Percentiles rank a stretch among this genome's conserved stretches.
These are phyloP conservation scores for Mythimna vitellina DNA, from an alignment of 2,888 invertebrate genomes.

Conservation along the genomic window DNA sequence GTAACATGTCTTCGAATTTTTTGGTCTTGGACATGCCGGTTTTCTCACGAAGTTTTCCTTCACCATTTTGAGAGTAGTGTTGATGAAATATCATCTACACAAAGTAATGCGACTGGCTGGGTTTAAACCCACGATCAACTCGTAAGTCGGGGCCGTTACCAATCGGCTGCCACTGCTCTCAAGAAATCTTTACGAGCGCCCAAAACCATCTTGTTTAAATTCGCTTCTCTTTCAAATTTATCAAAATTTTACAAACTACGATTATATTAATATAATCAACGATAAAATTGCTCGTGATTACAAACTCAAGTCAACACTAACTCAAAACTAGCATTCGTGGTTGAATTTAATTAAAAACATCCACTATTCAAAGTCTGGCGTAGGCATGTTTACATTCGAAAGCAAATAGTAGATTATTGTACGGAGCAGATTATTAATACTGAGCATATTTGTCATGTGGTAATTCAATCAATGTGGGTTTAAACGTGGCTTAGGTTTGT, in stretches of 20 bases:
- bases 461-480: slow-evolving; percentile 63
- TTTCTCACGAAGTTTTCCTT: too few species aligned
- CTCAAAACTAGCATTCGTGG: slow-evolving; percentile 36
- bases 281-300: slow-evolving; percentile 19
- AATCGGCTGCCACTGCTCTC: too few species aligned
- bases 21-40: too few species aligned
- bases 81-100: too few species aligned
- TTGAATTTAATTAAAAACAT: slow-evolving; percentile 57
- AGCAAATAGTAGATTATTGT: slow-evolving; percentile 61
- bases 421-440: slow-evolving; percentile 54
- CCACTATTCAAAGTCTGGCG: slow-evolving; percentile 41
- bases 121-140: too few species aligned
- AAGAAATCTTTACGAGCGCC: too few species aligned
- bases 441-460: slow-evolving; percentile 60
- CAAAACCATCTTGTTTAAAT: too few species aligned
- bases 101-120: too few species aligned
- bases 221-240: background rate
- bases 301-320: slow-evolving; percentile 35
- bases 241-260: background rate
- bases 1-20: too few species aligned
- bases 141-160: too few species aligned
- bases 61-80: too few species aligned
- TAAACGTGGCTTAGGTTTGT: slow-evolving; percentile 56
- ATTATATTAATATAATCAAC: background rate
- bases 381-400: slow-evolving; percentile 39